Evolutionary conservation across 2,797 vertebrate genomes (phyloP).

Genomic region (Salarias fasciatus): DNA sequence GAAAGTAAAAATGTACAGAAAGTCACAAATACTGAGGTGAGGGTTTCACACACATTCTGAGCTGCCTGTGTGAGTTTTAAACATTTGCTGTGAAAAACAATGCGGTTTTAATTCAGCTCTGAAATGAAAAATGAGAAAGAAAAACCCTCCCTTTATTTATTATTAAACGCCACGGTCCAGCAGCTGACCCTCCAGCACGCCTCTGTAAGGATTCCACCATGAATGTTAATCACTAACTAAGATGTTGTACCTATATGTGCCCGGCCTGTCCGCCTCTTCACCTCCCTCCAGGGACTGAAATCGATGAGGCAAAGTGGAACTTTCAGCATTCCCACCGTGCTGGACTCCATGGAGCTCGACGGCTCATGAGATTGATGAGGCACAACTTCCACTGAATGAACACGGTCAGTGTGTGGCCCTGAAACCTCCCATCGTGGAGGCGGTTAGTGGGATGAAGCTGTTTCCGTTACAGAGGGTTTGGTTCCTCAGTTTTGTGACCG

Average conservation of each 20-base stretch:
- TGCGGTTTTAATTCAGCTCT: neutral
- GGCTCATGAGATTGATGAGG: slow-evolving; percentile 61
- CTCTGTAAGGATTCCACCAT: slow-evolving; percentile 12
- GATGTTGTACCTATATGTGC: neutral
- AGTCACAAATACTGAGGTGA: too few species aligned
- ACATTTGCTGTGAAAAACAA: neutral
- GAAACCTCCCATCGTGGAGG: too few species aligned
- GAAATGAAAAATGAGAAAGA: neutral
- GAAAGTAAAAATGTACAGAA: too few species aligned
- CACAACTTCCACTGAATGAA: slow-evolving; percentile 55
- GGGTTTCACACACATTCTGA: too few species aligned
- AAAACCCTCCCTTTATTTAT: neutral
- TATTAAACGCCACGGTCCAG: neutral
- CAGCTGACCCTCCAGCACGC: neutral
- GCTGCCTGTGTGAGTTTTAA: neutral
- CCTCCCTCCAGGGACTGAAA: slow-evolving; percentile 2
- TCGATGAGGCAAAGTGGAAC: slow-evolving; percentile 50
- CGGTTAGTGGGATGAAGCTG: too few species aligned
- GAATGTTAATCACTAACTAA: slow-evolving; percentile 33
- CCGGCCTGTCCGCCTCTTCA: neutral
- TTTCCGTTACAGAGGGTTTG: too few species aligned
- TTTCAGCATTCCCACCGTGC: slow-evolving; percentile 36
- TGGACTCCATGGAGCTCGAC: slow-evolving; percentile 21
- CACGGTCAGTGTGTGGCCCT: too few species aligned
- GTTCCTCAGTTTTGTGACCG: too few species aligned